Evolutionary conservation across 2,888 invertebrate species (phyloP).

Genomic region (Chrysolina americana): DNA sequence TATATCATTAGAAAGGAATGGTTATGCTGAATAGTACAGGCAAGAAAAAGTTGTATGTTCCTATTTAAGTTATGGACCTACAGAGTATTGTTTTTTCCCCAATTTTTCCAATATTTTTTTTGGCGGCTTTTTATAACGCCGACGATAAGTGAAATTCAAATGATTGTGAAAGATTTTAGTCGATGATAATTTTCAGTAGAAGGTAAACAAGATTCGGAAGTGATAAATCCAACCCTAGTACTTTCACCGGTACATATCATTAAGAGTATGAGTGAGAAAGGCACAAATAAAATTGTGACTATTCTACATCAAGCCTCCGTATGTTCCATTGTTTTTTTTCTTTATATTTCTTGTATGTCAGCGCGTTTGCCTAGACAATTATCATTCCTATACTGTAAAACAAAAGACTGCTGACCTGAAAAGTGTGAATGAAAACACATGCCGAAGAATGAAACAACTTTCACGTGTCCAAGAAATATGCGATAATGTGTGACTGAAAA

Average conservation of each 20-base stretch:
- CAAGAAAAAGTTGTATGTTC: no score
- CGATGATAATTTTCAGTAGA: neutral
- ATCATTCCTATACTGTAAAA: constrained; percentile 30
- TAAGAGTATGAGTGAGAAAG: no score
- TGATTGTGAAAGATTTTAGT: neutral
- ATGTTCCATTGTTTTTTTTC: neutral
- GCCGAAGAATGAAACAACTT: constrained; percentile 1
- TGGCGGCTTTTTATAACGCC: no score
- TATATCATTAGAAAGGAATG: no score
- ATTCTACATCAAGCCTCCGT: no score
- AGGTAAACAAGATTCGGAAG: neutral
- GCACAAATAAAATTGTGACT: no score
- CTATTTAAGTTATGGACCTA: no score
- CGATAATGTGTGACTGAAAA: constrained; percentile 19
- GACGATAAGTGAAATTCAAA: neutral
- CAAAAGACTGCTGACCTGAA: constrained; percentile 32
- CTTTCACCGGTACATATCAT: no score
- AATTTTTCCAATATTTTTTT: no score
- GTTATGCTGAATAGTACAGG: no score
- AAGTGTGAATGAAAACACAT: constrained; percentile 12
- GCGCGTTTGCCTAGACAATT: constrained; percentile 24
- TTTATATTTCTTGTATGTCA: neutral
- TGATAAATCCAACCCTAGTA: no score
- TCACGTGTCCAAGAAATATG: neutral
- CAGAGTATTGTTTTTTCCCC: no score